These are phyloP conservation scores for Vimba vimba DNA, from an alignment of 2,113 vertebrate species.

Conservation along the genomic window DNA sequence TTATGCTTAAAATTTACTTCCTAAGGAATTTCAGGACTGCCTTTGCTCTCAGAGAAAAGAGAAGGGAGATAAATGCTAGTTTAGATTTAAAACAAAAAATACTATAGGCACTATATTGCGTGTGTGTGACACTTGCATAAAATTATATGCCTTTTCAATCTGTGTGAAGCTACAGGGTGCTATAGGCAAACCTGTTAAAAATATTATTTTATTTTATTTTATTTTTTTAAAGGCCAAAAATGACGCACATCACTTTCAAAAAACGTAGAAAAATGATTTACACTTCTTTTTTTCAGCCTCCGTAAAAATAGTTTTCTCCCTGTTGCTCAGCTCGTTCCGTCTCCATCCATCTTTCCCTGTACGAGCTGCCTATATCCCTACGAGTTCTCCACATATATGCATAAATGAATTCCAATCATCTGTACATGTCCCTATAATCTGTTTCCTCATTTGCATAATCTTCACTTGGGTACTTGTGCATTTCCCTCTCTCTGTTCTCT, in stretches of 20 bases:
- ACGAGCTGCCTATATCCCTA: neutral
- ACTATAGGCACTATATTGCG: neutral
- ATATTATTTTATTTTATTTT: no score
- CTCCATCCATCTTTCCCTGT: neutral
- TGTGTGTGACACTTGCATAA: neutral
- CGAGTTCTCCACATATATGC: neutral
- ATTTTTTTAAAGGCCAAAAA: neutral
- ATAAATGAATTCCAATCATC: conserved; percentile 11
- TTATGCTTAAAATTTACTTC: conserved; percentile 17
- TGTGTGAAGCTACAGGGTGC: neutral
- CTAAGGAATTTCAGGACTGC: neutral
- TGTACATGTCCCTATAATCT: conserved; percentile 1
- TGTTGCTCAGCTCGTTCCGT: neutral
- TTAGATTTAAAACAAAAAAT: neutral
- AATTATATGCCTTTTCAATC: neutral
- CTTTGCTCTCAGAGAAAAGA: neutral
- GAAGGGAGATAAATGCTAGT: neutral
- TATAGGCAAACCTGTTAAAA: no score
- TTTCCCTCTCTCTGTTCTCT: neutral
- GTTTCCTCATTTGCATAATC: conserved; percentile 36
- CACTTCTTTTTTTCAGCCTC: neutral
- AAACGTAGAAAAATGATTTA: neutral
- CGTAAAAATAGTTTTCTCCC: neutral
- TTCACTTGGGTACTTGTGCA: neutral
- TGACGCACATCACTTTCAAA: neutral